Conservation (phyloP, 1,140 invertebrate species). For the Zaprionus inermis region DNA sequence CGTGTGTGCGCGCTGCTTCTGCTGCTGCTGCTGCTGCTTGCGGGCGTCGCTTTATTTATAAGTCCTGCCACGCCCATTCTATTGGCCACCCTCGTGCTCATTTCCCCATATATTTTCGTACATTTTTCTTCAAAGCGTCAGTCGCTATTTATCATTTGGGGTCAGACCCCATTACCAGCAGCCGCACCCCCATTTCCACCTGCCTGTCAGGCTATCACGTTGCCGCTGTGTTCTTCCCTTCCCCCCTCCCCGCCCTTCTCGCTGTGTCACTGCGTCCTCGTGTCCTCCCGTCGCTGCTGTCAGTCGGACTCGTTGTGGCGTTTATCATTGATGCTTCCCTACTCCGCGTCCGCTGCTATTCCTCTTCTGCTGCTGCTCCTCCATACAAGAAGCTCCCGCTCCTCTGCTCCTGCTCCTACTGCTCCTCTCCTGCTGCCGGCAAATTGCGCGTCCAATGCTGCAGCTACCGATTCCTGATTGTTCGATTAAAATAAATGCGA, state of each 20-base stretch:
- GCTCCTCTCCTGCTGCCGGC: constrained; percentile 10
- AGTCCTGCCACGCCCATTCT: constrained; percentile 34
- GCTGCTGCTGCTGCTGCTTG: background rate
- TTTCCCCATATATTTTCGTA: constrained; percentile 35
- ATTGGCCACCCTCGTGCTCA: constrained; percentile 38
- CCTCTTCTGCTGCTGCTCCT: background rate
- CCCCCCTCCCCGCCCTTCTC: background rate
- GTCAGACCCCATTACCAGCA: constrained; percentile 6
- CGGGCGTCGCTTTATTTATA: constrained; percentile 40
- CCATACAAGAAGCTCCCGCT: no score
- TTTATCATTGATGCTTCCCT: constrained; percentile 45
- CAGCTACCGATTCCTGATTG: constrained; percentile 25
- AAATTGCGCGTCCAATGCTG: constrained; percentile 61
- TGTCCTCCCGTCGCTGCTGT: background rate
- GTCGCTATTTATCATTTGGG: constrained; percentile 44
- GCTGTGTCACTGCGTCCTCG: background rate
- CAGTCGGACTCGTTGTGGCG: constrained; percentile 35
- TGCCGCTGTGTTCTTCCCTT: background rate
- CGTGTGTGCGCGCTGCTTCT: constrained; percentile 15
- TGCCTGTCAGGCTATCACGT: constrained; percentile 21
- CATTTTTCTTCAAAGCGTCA: constrained; percentile 43
- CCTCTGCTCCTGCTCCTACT: background rate
- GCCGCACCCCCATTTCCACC: constrained; percentile 9
- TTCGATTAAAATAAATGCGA: constrained; percentile 25
- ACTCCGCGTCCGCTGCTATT: background rate